Evolutionary conservation across 2,888 invertebrate genomes (phyloP), one percentile per base, ranked within the genome.

Genomic region (Melanotus villosus): DNA sequence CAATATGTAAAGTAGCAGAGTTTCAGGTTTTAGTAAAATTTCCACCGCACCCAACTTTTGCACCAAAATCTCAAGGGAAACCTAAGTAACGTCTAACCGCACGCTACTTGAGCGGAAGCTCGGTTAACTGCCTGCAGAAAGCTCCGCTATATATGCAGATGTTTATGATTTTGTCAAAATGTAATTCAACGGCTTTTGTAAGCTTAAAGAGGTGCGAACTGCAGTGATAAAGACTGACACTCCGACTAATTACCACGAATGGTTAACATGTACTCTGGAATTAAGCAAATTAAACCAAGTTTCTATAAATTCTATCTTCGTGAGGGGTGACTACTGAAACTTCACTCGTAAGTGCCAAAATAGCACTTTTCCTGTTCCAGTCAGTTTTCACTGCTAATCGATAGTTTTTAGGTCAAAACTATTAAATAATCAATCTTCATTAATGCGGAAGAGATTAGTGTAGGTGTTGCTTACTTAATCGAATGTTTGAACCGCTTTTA

Each of bases 91-190:
- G 60, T 43, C 68, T 65, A 69, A 69, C 69, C 69, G 57, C 69
- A 69, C 59, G 64, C 65, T 69, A 65, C 69, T 69, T 69, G 56
- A 65, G 62, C 69, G 69, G 69, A 69, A 69, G 69, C 69, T 65
- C 52, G 65, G 59, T 69, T 65, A 68, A 68, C 68, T 59, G 68
- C 50, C 64, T 68, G 52, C 52, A 64, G 68, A 43, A 59, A 68
- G 63, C 59, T 62, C 54, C 41, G 56, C 56, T 64, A 47, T 41
- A 43, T 62, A 65, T 43, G 65, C 64, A 56, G 47, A 60, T 65
- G 65, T 62, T 69, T 65, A 69, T 60, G 56, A 69, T 69, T 69
- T 69, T 69, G 64, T 65, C 64, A 68, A 68, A 64, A 68, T 64
- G 56, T 58, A 58, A 64, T 47, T 64, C 59, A 21, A 18, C 16